Evolutionary conservation across 2,888 invertebrate genomes (phyloP).

Genomic region (Tortrix viridana): DNA sequence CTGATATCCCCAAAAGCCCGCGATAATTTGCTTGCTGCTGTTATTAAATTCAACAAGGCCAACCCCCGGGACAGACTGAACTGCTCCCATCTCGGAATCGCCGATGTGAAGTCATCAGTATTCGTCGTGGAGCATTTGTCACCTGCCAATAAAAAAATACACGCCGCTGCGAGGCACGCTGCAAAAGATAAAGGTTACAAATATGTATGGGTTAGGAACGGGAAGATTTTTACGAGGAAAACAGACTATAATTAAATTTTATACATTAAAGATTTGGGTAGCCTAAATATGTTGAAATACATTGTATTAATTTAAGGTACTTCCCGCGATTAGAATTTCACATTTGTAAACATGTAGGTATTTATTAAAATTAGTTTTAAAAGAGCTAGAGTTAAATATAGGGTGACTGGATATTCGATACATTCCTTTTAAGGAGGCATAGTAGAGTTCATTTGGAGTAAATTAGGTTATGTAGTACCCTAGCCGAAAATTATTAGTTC

Average conservation of each 20-base stretch:
- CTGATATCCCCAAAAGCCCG: no score
- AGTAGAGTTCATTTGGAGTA: not conserved
- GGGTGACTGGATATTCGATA: not conserved
- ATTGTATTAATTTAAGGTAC: not conserved
- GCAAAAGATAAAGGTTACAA: conserved; percentile 26
- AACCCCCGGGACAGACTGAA: conserved; percentile 1
- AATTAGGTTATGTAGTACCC: no score
- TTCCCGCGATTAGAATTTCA: not conserved
- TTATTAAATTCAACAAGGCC: not conserved
- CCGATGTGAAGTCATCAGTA: conserved; percentile 1
- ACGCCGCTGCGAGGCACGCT: conserved; percentile 21
- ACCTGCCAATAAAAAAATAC: conserved; percentile 34
- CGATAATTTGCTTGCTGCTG: not conserved
- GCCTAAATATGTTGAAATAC: not conserved
- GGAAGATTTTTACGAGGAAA: conserved; percentile 30
- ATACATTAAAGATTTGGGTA: conserved; percentile 18
- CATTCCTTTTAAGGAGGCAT: no score
- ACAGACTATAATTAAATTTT: conserved; percentile 14
- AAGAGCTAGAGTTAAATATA: not conserved
- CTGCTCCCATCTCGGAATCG: not conserved
- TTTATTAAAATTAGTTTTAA: not conserved
- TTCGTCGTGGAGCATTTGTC: conserved; percentile 37
- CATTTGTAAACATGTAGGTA: not conserved
- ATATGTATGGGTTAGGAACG: conserved; percentile 35
- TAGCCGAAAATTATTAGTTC: no score